These are phyloP conservation scores for Dasypus novemcinctus DNA, from an alignment of 2,113 vertebrate species.

Conservation along the genomic window DNA sequence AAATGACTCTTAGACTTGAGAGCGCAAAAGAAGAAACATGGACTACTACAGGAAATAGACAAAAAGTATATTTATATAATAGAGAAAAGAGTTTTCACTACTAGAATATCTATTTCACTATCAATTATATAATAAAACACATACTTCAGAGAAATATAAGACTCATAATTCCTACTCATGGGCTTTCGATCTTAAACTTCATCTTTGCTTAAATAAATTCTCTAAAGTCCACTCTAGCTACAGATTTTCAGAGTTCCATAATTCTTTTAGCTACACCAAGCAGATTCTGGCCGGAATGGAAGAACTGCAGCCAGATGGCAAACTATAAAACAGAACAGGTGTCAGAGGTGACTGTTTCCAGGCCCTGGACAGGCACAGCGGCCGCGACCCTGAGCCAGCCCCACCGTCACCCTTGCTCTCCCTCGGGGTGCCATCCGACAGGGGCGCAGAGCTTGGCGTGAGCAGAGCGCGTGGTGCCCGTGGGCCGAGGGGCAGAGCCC, in stretches of 20 bases:
- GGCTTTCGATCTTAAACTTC: background rate
- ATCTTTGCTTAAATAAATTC: background rate
- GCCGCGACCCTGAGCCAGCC: no score
- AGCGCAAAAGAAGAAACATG: background rate
- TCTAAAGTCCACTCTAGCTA: background rate
- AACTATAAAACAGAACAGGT: background rate
- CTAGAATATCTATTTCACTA: background rate
- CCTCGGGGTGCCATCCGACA: no score
- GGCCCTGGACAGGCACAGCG: background rate
- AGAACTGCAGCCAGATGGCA: background rate
- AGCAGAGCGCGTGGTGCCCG: no score
- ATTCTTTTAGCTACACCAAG: background rate
- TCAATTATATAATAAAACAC: background rate
- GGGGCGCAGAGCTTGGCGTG: no score
- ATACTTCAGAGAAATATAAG: background rate
- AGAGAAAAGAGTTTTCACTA: background rate
- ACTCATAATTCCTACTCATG: background rate
- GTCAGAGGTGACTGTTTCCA: background rate
- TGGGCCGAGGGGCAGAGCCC: no score
- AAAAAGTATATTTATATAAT: background rate
- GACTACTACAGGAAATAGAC: background rate
- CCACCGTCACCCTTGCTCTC: background rate
- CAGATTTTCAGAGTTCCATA: background rate
- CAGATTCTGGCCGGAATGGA: background rate
- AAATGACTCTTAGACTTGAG: background rate